phyloP scores from a whole-genome alignment of 1,140 invertebrate genomes.

The Zaprionus nigranus region DNA sequence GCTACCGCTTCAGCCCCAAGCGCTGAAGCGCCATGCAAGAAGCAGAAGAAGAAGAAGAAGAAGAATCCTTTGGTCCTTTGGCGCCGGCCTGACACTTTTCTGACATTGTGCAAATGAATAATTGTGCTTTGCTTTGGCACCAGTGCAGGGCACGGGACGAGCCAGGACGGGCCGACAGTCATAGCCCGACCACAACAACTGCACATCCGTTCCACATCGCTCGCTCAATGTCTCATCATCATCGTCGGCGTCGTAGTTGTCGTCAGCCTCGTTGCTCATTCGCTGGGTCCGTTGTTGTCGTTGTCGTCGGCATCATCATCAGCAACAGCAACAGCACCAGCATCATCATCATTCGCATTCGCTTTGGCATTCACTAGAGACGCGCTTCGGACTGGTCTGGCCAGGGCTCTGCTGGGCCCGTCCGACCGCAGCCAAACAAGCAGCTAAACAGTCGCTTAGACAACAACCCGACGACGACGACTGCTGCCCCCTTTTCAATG shows the following conservation, averaged over 20 bases:
- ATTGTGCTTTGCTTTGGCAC: constrained; percentile 77
- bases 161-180: constrained; percentile 21
- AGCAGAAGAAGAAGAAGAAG: constrained; percentile 58
- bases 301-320: constrained; percentile 47
- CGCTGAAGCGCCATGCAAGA: constrained; percentile 23
- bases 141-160: constrained; percentile 24
- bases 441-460: constrained; percentile 81
- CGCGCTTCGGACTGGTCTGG: constrained; percentile 8
- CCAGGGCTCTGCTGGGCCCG: constrained; percentile 19
- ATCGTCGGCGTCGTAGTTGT: constrained; percentile 68
- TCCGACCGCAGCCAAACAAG: constrained; percentile 75
- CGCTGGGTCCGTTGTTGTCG: constrained; percentile 45
- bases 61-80: constrained; percentile 80
- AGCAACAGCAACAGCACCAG: constrained; percentile 2
- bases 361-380: constrained; percentile 18
- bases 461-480: constrained; percentile 42
- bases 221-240: constrained; percentile 76
- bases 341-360: constrained; percentile 18
- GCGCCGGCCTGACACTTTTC: constrained; percentile 78
- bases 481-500: constrained; percentile 80
- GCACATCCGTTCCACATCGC: constrained; percentile 80
- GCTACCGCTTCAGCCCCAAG: constrained; percentile 28
- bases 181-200: constrained; percentile 72
- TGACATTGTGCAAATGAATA: constrained; percentile 82
- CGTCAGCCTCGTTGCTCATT: constrained; percentile 72